A percentile compares a stretch with the other conserved stretches of the same genome.
These are phyloP conservation scores for Meghimatium bilineatum DNA, from an alignment of 2,888 invertebrate genomes.

Conservation along the genomic window DNA sequence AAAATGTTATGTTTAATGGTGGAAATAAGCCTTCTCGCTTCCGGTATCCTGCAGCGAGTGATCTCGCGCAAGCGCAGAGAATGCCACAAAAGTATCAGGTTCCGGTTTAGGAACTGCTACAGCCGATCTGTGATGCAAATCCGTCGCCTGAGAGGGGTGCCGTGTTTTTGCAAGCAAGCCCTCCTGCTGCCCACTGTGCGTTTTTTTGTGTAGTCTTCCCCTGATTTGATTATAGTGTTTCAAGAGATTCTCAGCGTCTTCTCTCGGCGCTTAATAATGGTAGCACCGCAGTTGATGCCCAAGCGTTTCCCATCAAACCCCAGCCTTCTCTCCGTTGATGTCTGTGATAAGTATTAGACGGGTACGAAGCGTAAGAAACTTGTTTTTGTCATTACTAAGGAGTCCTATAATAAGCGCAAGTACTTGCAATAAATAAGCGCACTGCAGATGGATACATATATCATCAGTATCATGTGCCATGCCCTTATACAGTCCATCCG, in stretches of 20 bases:
- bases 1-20: too few species aligned
- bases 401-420: not conserved
- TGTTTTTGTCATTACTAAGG: not conserved
- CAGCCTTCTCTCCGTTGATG: not conserved
- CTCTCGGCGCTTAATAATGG: constrained; percentile 24
- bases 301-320: constrained; percentile 28
- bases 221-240: constrained; percentile 37
- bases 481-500: too few species aligned
- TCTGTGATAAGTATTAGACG: constrained; percentile 2
- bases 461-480: too few species aligned
- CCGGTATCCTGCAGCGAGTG: constrained; percentile 45
- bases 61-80: constrained; percentile 38
- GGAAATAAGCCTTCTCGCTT: constrained; percentile 16
- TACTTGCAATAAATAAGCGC: not conserved
- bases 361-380: not conserved
- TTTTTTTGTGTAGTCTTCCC: constrained; percentile 27
- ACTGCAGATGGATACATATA: not conserved
- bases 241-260: not conserved
- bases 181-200: not conserved
- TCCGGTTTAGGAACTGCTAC: constrained; percentile 36
- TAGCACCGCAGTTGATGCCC: constrained; percentile 16
- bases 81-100: constrained; percentile 35
- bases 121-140: constrained; percentile 39
- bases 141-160: constrained; percentile 24
- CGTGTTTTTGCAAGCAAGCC: constrained; percentile 21